Percentiles rank a stretch among this genome's conserved stretches.
These are phyloP conservation scores for Thereuonema tuberculata DNA, from an alignment of 1,140 invertebrate genomes.

Conservation along the genomic window DNA sequence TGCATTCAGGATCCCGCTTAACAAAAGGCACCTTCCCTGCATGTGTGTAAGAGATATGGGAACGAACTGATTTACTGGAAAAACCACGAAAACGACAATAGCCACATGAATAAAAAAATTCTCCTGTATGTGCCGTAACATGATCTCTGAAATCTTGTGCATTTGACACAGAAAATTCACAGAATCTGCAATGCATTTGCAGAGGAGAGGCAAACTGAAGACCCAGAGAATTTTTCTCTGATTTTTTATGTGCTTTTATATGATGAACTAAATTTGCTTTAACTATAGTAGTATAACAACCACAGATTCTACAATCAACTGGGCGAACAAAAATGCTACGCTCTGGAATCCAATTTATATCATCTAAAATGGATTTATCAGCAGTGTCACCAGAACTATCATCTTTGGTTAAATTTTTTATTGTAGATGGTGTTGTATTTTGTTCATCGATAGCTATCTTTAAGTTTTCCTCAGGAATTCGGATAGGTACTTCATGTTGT, in stretches of 20 bases:
- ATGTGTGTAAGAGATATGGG: conserved; percentile 28
- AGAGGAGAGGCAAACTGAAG: conserved; percentile 2
- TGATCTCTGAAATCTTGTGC: conserved; percentile 47
- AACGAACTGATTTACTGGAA: conserved; percentile 31
- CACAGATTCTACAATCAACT: conserved; percentile 19
- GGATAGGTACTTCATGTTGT: conserved; percentile 41
- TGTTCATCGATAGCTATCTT: conserved; percentile 15
- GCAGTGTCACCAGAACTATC: neutral
- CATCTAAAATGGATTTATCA: conserved; percentile 7
- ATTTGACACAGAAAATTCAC: conserved; percentile 29
- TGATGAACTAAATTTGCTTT: conserved; percentile 15
- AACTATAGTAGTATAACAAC: conserved; percentile 17
- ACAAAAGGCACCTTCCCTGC: conserved; percentile 20
- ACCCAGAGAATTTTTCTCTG: neutral
- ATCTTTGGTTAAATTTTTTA: neutral
- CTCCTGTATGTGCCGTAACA: conserved; percentile 52
- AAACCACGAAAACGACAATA: conserved; percentile 38
- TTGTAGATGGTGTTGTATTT: conserved; percentile 11
- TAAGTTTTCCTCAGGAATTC: conserved; percentile 18
- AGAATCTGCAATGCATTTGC: conserved; percentile 19
- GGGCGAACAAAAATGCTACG: conserved; percentile 16
- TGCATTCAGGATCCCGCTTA: conserved; percentile 22
- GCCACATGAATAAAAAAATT: conserved; percentile 47
- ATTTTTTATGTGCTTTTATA: conserved; percentile 3
- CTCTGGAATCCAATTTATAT: conserved; percentile 21